Evolutionary conservation across 1,140 invertebrate genomes (phyloP).

Genomic region (Zaprionus nigranus): DNA sequence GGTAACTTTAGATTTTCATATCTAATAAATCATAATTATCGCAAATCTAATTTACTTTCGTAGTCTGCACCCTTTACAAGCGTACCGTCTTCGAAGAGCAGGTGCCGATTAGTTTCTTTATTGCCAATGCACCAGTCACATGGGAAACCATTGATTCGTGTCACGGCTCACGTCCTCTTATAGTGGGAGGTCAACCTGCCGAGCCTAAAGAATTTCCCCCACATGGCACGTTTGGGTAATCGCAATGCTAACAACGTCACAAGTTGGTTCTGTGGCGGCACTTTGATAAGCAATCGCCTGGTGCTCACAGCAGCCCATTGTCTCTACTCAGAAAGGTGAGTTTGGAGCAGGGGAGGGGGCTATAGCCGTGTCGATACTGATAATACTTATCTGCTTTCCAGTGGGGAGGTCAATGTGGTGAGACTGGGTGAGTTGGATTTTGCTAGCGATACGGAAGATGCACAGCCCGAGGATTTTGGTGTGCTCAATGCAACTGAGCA

Average conservation of each 20-base stretch:
- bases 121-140: conserved; percentile 61
- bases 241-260: conserved; percentile 25
- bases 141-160: conserved; percentile 65
- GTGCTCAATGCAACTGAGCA: conserved; percentile 49
- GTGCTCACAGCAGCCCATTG: conserved; percentile 84
- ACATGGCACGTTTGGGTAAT: conserved; percentile 79
- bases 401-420: conserved; percentile 67
- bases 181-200: conserved; percentile 71
- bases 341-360: not conserved
- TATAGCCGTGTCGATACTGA: not conserved
- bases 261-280: conserved; percentile 83
- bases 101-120: conserved; percentile 60
- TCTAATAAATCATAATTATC: not conserved
- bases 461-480: conserved; percentile 69
- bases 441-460: conserved; percentile 64
- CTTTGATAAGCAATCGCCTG: conserved; percentile 78
- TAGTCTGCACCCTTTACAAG: conserved; percentile 63
- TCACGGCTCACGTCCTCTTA: conserved; percentile 59
- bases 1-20: conserved; percentile 1
- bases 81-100: conserved; percentile 58
- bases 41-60: not conserved
- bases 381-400: conserved; percentile 2
- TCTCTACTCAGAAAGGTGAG: conserved; percentile 55
- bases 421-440: conserved; percentile 77
- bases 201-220: conserved; percentile 83